Evolutionary conservation across 1,140 invertebrate species (phyloP).

Genomic region (Probaryconus sp.): DNA sequence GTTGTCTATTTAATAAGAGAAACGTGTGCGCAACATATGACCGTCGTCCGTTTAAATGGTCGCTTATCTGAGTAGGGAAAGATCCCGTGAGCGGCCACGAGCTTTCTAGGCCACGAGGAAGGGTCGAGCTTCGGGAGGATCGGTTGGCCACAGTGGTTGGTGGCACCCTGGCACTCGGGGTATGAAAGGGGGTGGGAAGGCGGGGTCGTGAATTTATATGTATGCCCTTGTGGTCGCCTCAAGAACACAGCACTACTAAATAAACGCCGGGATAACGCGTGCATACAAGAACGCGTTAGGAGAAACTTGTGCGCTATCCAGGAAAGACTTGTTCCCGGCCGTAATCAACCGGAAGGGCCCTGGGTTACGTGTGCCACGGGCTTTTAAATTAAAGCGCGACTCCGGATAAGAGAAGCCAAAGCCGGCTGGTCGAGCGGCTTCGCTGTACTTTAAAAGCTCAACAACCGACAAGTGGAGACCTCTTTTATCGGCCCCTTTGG

Average conservation of each 20-base stretch:
- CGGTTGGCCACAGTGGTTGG: conserved; percentile 50
- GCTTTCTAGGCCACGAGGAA: conserved; percentile 32
- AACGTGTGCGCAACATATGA: conserved; percentile 41
- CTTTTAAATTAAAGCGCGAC: conserved; percentile 70
- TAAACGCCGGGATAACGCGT: conserved; percentile 68
- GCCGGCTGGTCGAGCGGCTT: no score
- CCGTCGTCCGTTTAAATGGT: conserved; percentile 32
- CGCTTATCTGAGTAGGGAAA: conserved; percentile 27
- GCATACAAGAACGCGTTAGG: conserved; percentile 49
- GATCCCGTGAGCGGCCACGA: conserved; percentile 31
- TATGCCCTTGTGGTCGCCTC: conserved; percentile 66
- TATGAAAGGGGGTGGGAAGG: conserved; percentile 27
- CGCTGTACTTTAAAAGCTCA: conserved; percentile 46
- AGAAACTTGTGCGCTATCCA: conserved; percentile 37
- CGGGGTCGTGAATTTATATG: conserved; percentile 71
- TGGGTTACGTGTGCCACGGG: conserved; percentile 49
- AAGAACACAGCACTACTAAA: conserved; percentile 72
- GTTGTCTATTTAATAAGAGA: conserved; percentile 44
- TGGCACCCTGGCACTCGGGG: conserved; percentile 36
- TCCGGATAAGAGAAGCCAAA: no score
- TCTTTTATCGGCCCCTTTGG: conserved; percentile 52
- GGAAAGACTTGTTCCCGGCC: conserved; percentile 66
- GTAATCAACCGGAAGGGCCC: conserved; percentile 72
- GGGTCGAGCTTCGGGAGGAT: conserved; percentile 37
- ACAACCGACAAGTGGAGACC: conserved; percentile 41